These are phyloP conservation scores for Pithys albifrons DNA, from an alignment of 2,113 vertebrate genomes.

Conservation along the genomic window DNA sequence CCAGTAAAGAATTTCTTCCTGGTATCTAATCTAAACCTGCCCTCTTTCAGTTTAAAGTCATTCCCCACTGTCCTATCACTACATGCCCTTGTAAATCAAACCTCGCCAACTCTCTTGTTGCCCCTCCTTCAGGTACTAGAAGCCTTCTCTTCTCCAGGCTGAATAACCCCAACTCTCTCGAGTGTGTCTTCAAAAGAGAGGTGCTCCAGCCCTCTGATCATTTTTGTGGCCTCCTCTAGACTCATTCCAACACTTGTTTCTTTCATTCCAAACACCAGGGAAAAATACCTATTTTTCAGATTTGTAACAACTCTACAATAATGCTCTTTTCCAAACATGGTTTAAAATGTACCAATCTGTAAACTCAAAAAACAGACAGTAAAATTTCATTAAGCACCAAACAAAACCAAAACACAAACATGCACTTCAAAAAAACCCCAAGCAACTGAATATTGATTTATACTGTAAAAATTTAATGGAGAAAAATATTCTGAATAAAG, in stretches of 20 bases:
- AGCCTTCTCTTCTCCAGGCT: background rate
- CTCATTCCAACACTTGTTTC: background rate
- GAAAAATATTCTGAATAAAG: background rate
- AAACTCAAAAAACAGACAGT: background rate
- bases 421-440: accelerated
- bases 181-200: background rate
- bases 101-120: background rate
- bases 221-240: background rate
- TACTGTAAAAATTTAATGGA: background rate
- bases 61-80: background rate
- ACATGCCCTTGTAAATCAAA: background rate
- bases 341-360: background rate
- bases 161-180: background rate
- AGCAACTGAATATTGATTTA: background rate
- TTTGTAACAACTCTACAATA: background rate
- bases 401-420: background rate
- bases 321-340: background rate
- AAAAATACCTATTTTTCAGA: background rate
- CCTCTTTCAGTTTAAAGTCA: background rate
- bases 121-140: background rate
- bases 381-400: background rate
- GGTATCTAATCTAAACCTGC: background rate
- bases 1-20: background rate
- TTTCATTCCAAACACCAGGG: background rate
- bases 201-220: background rate